Conservation (phyloP, 2,888 invertebrate species). For the Pristionchus maxplancki region DNA sequence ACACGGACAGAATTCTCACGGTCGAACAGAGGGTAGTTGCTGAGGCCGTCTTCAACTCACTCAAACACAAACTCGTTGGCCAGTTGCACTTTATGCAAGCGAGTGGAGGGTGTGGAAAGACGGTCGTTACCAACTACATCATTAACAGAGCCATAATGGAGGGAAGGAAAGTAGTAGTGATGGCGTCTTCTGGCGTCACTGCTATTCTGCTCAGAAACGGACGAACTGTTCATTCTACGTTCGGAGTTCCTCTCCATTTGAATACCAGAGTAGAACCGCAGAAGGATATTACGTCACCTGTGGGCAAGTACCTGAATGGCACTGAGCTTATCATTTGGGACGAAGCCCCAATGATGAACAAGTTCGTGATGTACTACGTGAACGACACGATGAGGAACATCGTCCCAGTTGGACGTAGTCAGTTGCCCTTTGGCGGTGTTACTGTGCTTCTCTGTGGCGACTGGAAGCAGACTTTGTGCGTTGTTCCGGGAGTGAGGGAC, state of each 20-base stretch:
- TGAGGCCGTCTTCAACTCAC: neutral
- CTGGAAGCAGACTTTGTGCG: slow-evolving; percentile 44
- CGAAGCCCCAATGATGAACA: slow-evolving; percentile 39
- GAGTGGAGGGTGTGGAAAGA: slow-evolving; percentile 53
- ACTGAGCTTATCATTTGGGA: slow-evolving; percentile 37
- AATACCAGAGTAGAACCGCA: neutral
- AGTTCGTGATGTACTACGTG: neutral
- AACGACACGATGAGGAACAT: neutral
- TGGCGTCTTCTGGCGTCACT: slow-evolving; percentile 52
- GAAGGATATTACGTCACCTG: neutral
- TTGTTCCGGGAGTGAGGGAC: neutral
- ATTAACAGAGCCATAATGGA: neutral
- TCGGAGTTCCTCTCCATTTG: slow-evolving; percentile 36
- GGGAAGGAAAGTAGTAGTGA: slow-evolving; percentile 18
- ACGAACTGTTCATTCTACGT: slow-evolving; percentile 18
- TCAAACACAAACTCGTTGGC: neutral
- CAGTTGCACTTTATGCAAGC: slow-evolving; percentile 47
- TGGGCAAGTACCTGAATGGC: neutral
- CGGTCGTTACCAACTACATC: slow-evolving; percentile 32
- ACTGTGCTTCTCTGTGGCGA: slow-evolving; percentile 4
- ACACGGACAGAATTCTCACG: neutral
- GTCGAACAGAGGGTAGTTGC: neutral
- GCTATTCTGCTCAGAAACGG: slow-evolving; percentile 50
- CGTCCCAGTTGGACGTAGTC: neutral
- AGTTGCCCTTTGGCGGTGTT: neutral